Percentiles rank a stretch among this genome's conserved stretches.
Conservation (phyloP, 1,140 invertebrate genomes). For the Metaphire vulgaris region DNA sequence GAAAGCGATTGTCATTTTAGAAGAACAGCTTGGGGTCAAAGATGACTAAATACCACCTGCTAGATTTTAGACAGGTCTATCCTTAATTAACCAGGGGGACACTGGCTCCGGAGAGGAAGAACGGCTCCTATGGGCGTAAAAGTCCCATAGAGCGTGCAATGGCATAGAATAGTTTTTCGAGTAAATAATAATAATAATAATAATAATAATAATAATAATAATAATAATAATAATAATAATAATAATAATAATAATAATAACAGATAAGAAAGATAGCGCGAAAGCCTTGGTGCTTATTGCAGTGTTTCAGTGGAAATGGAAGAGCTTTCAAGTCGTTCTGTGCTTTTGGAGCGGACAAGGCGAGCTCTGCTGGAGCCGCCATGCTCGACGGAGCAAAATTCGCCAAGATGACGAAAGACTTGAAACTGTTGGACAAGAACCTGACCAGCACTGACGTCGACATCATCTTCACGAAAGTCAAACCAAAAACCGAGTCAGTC, state of each 20-base stretch:
- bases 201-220: background rate
- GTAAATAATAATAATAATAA: background rate
- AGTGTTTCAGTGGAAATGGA: constrained; percentile 1
- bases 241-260: background rate
- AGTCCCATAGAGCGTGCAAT: too few relatives aligned
- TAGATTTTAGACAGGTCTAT: too few relatives aligned
- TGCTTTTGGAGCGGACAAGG: constrained; percentile 25
- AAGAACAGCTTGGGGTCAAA: too few relatives aligned
- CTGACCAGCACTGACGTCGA: constrained; percentile 28
- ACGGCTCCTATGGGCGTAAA: too few relatives aligned
- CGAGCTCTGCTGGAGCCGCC: background rate
- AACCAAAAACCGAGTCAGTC: constrained; percentile 29
- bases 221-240: constrained; percentile 4
- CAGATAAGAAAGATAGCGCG: too few relatives aligned
- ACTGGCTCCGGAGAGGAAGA: too few relatives aligned
- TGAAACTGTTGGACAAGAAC: constrained; percentile 26
- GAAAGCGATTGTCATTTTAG: too few relatives aligned
- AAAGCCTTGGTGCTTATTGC: too few relatives aligned
- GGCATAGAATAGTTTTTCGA: too few relatives aligned
- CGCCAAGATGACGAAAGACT: constrained; percentile 25
- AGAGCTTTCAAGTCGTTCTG: constrained; percentile 30
- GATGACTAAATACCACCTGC: too few relatives aligned
- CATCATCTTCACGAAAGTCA: constrained; percentile 31
- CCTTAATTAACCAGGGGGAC: too few relatives aligned
- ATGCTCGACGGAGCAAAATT: constrained; percentile 27